Base-by-base conservation (phyloP, 2,888 invertebrate species). In the Eurytoma adleriae region DNA sequence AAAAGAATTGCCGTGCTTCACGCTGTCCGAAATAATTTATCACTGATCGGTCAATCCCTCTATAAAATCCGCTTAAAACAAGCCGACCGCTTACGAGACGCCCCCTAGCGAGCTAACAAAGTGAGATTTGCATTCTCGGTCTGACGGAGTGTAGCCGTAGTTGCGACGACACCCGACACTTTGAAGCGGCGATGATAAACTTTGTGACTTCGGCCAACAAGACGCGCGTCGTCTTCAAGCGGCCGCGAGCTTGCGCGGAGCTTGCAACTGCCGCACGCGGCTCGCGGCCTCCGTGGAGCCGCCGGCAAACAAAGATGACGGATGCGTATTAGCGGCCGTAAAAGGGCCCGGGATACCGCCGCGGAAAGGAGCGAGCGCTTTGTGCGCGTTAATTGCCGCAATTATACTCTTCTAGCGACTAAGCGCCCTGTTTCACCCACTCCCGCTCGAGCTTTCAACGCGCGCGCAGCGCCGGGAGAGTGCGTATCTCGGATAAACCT, bases 311-410 rank as follows among this genome's bases (percentile, higher is more conserved):
- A 72, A 50, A 52, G 30, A 27, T 40, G 30, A 56, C 66, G 64
- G 54, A 66, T 66, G 73, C 48, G 50, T 54, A 64, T 64, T 64
- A 64, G 72, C 64, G 72, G 13, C 54, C 16, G 66, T 18, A 20
- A 64, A 30, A 27, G 72, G 40, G 30, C 18, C 13, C 50, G 56
- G 48, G 5, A 20, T 5, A 27, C 54, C 18, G 48, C 20, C 27
- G 54, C 12, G 54, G n/a, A n/a, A 54, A 54, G 54, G 54, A 14
- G 54, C 54, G 30, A 1, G 61, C 13, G 73, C 73, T 61, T 72
- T 78, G 80, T 82, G 80, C 83, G 83, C 80, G 84, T 86, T 87
- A 87, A 87, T 86, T 87, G 85, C 85, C 83, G 85, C 86, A 87
- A 87, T 87, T 87, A 87, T 85, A 87, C 84, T 85, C 84, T 84